Evolutionary conservation across 2,797 vertebrate genomes (phyloP).

Genomic region (Prionace glauca): DNA sequence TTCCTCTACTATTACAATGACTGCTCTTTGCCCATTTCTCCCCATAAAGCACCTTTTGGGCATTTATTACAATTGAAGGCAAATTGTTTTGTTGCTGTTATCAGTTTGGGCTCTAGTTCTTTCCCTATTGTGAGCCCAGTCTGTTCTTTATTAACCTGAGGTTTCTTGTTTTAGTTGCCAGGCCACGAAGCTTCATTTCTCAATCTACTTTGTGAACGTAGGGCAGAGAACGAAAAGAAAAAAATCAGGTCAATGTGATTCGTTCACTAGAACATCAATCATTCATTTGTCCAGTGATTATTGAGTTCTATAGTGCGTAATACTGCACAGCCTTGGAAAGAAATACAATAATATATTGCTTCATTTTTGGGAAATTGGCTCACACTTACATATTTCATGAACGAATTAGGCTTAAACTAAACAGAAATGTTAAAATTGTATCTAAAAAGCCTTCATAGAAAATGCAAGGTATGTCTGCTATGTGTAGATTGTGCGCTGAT

Average conservation of each 20-base stretch:
- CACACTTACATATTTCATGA: constrained; percentile 12
- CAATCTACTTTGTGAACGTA: neutral
- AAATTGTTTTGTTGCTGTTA: neutral
- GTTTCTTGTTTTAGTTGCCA: neutral
- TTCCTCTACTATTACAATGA: neutral
- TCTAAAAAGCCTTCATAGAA: constrained; percentile 25
- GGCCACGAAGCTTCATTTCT: neutral
- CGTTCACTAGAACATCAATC: neutral
- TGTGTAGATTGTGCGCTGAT: constrained; percentile 1
- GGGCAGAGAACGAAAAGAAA: neutral
- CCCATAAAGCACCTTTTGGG: neutral
- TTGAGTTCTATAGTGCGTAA: neutral
- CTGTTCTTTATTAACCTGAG: neutral
- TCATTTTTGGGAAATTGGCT: neutral
- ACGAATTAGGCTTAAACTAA: constrained; percentile 14
- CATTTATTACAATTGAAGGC: neutral
- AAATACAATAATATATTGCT: constrained; percentile 13
- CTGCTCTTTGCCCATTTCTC: neutral
- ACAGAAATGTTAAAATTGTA: constrained; percentile 34
- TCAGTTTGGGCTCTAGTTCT: neutral
- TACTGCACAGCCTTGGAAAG: neutral
- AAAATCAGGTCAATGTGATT: neutral
- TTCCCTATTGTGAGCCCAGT: neutral
- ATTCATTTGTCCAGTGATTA: neutral
- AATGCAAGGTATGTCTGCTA: constrained; percentile 31